phyloP scores from a whole-genome alignment of 2,113 vertebrate species.

The Chionodraco myersi region DNA sequence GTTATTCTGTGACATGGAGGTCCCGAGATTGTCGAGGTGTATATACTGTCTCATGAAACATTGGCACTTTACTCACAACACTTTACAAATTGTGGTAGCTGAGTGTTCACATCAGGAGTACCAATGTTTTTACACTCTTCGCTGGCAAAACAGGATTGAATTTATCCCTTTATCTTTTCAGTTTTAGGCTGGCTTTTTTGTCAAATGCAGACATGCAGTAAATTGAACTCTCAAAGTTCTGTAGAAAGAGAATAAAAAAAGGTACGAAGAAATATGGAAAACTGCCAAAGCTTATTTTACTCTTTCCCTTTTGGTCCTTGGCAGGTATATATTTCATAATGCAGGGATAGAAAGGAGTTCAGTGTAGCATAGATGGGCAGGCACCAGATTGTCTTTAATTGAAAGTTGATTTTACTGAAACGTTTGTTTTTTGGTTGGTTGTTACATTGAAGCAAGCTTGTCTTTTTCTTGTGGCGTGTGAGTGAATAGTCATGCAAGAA shows the following conservation, averaged over 20 bases:
- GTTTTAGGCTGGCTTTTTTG: constrained; percentile 41
- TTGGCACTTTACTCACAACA: constrained; percentile 18
- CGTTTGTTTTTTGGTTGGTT: constrained; percentile 1
- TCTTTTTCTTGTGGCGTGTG: background rate
- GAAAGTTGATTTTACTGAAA: constrained; percentile 3
- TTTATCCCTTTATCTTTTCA: constrained; percentile 52
- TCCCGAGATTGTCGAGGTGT: background rate
- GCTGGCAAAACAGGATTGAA: constrained; percentile 40
- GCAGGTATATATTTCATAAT: constrained; percentile 13
- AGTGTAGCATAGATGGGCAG: background rate
- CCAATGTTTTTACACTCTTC: constrained; percentile 50
- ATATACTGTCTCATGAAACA: background rate
- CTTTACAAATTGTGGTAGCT: constrained; percentile 17
- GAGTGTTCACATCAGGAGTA: constrained; percentile 45
- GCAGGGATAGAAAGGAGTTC: background rate
- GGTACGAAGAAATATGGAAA: constrained; percentile 7
- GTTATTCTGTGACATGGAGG: background rate
- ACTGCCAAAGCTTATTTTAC: constrained; percentile 1
- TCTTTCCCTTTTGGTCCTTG: constrained; percentile 8
- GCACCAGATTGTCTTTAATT: background rate
- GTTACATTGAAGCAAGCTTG: constrained; percentile 4
- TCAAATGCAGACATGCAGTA: constrained; percentile 62
- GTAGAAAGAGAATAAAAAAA: constrained; percentile 10
- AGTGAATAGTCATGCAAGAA: background rate
- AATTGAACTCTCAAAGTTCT: constrained; percentile 56